A percentile compares a stretch with the other conserved stretches of the same genome.
phyloP scores from a whole-genome alignment of 2,888 invertebrate genomes.

The Coenonympha glycerion region DNA sequence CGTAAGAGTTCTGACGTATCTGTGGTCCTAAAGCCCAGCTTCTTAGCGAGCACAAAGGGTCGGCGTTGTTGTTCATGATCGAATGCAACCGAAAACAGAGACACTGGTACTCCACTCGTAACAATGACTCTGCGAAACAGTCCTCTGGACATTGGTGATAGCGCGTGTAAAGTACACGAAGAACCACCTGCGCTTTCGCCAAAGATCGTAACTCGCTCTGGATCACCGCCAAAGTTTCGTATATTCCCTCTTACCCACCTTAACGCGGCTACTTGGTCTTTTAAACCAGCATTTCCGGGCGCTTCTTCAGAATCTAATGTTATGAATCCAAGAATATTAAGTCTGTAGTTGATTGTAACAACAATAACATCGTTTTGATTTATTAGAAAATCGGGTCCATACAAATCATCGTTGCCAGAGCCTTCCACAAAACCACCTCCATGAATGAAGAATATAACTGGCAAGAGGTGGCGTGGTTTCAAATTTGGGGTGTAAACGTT shows the following conservation, averaged over 20 bases:
- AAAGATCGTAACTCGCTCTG: slow-evolving; percentile 46
- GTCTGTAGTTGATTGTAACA: slow-evolving; percentile 49
- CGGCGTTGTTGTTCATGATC: slow-evolving; percentile 36
- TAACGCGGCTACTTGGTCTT: slow-evolving; percentile 49
- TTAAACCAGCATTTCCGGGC: slow-evolving; percentile 51
- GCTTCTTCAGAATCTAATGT: slow-evolving; percentile 43
- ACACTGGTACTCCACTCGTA: slow-evolving; percentile 78
- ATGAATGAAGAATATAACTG: slow-evolving; percentile 51
- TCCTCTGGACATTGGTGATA: slow-evolving; percentile 50
- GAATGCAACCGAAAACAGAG: slow-evolving; percentile 42
- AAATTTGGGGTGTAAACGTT: slow-evolving; percentile 39
- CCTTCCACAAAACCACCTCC: slow-evolving; percentile 44
- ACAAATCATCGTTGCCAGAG: slow-evolving; percentile 40
- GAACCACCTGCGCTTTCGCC: slow-evolving; percentile 48
- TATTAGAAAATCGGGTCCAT: slow-evolving; percentile 47
- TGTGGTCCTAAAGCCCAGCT: slow-evolving; percentile 40
- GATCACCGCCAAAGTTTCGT: slow-evolving; percentile 47
- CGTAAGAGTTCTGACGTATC: slow-evolving; percentile 41
- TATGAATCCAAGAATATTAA: slow-evolving; percentile 46
- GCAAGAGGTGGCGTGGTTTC: slow-evolving; percentile 29
- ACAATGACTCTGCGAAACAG: slow-evolving; percentile 69
- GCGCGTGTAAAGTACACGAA: slow-evolving; percentile 38
- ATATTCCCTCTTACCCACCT: slow-evolving; percentile 49
- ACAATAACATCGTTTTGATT: slow-evolving; percentile 38
- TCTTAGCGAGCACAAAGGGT: slow-evolving; percentile 43